These are phyloP conservation scores for Acrossocheilus wenchowensis DNA, from an alignment of 2,797 vertebrate genomes.

Conservation along the genomic window DNA sequence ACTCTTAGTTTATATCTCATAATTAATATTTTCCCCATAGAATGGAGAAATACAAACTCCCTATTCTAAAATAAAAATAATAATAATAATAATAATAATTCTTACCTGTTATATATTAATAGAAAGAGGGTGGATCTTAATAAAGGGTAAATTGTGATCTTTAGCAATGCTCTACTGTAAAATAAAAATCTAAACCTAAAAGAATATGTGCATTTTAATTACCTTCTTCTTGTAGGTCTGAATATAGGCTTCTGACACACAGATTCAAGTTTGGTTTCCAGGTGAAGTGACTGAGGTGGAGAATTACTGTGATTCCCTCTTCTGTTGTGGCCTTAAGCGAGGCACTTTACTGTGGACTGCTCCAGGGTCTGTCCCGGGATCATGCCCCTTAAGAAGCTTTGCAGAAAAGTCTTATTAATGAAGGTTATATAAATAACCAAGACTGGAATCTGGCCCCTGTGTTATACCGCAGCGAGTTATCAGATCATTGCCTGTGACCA, in stretches of 20 bases:
- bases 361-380: slow-evolving; percentile 26
- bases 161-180: not conserved
- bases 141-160: not conserved
- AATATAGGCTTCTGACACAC: not conserved
- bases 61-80: too few species aligned
- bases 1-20: too few species aligned
- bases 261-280: slow-evolving; percentile 1
- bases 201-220: not conserved
- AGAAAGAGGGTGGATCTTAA: not conserved
- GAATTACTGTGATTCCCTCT: slow-evolving; percentile 14
- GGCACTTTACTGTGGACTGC: slow-evolving; percentile 26
- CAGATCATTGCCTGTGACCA: slow-evolving; percentile 20
- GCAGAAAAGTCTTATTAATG: slow-evolving; percentile 36
- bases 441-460: not conserved
- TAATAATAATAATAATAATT: too few species aligned
- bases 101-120: not conserved
- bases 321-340: slow-evolving; percentile 17
- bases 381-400: slow-evolving; percentile 14
- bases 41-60: too few species aligned
- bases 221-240: not conserved
- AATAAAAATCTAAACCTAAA: not conserved
- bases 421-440: slow-evolving; percentile 30
- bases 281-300: not conserved
- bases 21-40: too few species aligned
- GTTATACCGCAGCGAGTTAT: not conserved